Conservation (phyloP, 1,140 invertebrate species). For the Heliconius melpomene region DNA sequence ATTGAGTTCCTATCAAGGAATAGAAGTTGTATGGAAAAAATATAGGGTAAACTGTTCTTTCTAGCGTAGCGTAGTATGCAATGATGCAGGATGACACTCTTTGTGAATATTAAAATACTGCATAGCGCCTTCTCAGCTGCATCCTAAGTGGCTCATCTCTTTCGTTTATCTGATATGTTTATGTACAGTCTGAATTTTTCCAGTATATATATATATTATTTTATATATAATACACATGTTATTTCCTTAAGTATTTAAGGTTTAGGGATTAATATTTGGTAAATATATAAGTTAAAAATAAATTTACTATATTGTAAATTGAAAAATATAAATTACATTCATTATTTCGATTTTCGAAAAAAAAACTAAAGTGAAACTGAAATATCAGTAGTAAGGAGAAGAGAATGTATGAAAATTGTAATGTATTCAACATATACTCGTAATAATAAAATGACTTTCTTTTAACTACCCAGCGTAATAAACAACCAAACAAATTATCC, state of each 20-base stretch:
- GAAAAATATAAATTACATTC: too few relatives aligned
- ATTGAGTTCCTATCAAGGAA: neutral
- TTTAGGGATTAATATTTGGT: too few relatives aligned
- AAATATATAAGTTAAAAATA: too few relatives aligned
- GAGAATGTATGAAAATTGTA: neutral
- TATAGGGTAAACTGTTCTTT: neutral
- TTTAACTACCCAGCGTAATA: neutral
- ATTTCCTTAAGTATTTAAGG: too few relatives aligned
- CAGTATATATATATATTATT: neutral
- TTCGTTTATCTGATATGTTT: neutral
- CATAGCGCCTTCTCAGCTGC: neutral
- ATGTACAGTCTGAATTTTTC: neutral
- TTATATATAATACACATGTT: too few relatives aligned
- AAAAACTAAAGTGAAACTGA: too few relatives aligned
- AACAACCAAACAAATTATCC: slow-evolving; percentile 1
- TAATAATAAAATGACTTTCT: neutral
- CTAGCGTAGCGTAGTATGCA: neutral
- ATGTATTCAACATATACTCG: neutral
- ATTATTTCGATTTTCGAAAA: too few relatives aligned
- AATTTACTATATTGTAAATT: too few relatives aligned
- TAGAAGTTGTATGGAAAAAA: neutral
- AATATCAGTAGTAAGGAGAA: neutral
- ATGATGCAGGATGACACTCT: neutral
- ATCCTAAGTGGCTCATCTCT: neutral
- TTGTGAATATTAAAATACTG: slow-evolving; percentile 13